phyloP scores from a whole-genome alignment of 2,888 invertebrate species.

The Rugalucina vietnamica region DNA sequence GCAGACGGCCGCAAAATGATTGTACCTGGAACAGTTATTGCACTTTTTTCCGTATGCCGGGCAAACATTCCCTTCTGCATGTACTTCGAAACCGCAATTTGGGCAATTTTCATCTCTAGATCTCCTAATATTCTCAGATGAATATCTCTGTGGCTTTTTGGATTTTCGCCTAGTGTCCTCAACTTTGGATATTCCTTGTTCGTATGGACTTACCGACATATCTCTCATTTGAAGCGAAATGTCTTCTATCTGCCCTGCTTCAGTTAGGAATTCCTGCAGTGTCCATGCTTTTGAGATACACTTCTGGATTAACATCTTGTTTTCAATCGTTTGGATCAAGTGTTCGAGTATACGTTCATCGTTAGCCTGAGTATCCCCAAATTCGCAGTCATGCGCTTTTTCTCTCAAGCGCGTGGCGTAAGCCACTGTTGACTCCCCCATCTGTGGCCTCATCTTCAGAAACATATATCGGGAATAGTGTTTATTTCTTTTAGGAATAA shows the following conservation, averaged over 20 bases:
- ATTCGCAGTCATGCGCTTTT: neutral
- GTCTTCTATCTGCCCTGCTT: neutral
- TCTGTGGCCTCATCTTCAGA: neutral
- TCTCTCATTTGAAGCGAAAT: neutral
- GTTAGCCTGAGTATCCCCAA: neutral
- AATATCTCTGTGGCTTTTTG: neutral
- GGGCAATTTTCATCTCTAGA: neutral
- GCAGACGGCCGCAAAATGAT: too few species aligned
- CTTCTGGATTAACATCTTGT: neutral
- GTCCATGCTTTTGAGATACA: neutral
- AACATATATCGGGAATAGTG: conserved; percentile 1
- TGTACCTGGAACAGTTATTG: neutral
- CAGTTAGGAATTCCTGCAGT: neutral
- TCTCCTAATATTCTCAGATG: neutral
- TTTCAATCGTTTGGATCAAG: neutral
- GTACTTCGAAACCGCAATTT: neutral
- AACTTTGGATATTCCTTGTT: neutral
- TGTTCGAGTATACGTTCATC: conserved; percentile 6
- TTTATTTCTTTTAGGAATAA: conserved; percentile 20
- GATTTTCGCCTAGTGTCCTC: neutral
- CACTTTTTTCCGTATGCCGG: neutral
- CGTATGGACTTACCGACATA: neutral
- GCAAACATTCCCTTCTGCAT: neutral
- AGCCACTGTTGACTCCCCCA: neutral
- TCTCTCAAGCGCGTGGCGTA: conserved; percentile 7